Conservation (phyloP, 2,888 invertebrate genomes). For the Orthosia incerta region DNA sequence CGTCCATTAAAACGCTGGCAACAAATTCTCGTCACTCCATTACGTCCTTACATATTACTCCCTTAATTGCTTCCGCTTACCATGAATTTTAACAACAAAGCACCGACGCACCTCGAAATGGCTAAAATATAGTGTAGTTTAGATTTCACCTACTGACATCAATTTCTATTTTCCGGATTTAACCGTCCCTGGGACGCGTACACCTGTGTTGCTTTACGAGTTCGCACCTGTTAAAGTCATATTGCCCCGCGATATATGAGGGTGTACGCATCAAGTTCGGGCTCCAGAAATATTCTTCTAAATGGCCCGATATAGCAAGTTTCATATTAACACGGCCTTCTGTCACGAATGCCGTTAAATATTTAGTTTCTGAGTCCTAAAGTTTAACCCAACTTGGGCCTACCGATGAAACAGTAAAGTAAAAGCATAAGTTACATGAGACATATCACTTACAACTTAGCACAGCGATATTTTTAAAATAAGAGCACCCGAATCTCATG, state of each 20-base stretch:
- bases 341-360: conserved; percentile 63
- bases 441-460: conserved; percentile 53
- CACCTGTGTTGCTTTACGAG: conserved; percentile 84
- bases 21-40: conserved; percentile 88
- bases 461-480: conserved; percentile 54
- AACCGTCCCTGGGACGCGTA: conserved; percentile 78
- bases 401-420: conserved; percentile 36
- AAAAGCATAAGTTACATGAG: conserved; percentile 33
- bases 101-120: conserved; percentile 82
- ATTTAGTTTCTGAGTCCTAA: conserved; percentile 55
- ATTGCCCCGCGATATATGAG: conserved; percentile 65
- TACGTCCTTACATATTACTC: conserved; percentile 87
- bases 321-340: conserved; percentile 54
- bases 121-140: conserved; percentile 86
- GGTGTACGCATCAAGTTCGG: conserved; percentile 65
- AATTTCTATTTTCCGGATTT: conserved; percentile 87
- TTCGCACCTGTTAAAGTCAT: conserved; percentile 79
- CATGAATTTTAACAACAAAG: conserved; percentile 88
- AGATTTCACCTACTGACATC: conserved; percentile 85
- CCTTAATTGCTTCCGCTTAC: conserved; percentile 89
- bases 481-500: conserved; percentile 59
- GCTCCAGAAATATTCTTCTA: conserved; percentile 55
- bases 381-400: conserved; percentile 41
- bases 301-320: conserved; percentile 53
- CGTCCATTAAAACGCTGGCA: conserved; percentile 84